Evolutionary conservation across 2,888 invertebrate genomes (phyloP).

Genomic region (Strigamia crassipes): DNA sequence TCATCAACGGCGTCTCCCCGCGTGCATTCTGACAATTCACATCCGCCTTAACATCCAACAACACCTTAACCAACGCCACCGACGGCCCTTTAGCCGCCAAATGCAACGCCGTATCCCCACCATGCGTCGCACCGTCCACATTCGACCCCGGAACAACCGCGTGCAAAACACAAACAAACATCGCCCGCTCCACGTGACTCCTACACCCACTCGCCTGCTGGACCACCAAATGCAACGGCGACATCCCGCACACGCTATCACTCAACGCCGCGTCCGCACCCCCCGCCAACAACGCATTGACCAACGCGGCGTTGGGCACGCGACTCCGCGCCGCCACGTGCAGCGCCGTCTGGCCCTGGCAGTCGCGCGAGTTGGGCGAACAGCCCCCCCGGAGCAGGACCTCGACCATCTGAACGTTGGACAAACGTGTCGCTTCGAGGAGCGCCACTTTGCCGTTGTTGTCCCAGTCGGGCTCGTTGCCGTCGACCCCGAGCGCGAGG

Average conservation of each 20-base stretch:
- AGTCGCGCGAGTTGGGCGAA: slow-evolving; percentile 50
- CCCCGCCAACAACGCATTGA: slow-evolving; percentile 49
- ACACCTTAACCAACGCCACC: slow-evolving; percentile 48
- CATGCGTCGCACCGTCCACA: slow-evolving; percentile 45
- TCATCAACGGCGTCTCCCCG: slow-evolving; percentile 51
- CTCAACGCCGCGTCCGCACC: slow-evolving; percentile 49
- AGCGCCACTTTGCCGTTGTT: slow-evolving; percentile 50
- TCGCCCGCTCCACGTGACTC: slow-evolving; percentile 39
- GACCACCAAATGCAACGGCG: slow-evolving; percentile 51
- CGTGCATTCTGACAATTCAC: slow-evolving; percentile 50
- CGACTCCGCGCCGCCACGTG: slow-evolving; percentile 51
- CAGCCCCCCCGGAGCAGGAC: slow-evolving; percentile 48
- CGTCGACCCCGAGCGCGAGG: slow-evolving; percentile 49
- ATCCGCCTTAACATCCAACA: slow-evolving; percentile 49
- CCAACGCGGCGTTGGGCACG: slow-evolving; percentile 48
- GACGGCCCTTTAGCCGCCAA: slow-evolving; percentile 46
- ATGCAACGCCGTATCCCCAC: slow-evolving; percentile 51
- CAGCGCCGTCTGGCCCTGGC: slow-evolving; percentile 51
- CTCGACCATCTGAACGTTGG: slow-evolving; percentile 48
- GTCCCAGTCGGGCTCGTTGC: slow-evolving; percentile 51
- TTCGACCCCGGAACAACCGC: slow-evolving; percentile 47
- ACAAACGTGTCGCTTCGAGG: slow-evolving; percentile 50
- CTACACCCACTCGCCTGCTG: slow-evolving; percentile 46
- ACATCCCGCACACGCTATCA: slow-evolving; percentile 50
- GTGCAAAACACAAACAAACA: slow-evolving; percentile 47